Evolutionary conservation across 2,888 invertebrate species (phyloP).

Genomic region (Acrobasis repandana): DNA sequence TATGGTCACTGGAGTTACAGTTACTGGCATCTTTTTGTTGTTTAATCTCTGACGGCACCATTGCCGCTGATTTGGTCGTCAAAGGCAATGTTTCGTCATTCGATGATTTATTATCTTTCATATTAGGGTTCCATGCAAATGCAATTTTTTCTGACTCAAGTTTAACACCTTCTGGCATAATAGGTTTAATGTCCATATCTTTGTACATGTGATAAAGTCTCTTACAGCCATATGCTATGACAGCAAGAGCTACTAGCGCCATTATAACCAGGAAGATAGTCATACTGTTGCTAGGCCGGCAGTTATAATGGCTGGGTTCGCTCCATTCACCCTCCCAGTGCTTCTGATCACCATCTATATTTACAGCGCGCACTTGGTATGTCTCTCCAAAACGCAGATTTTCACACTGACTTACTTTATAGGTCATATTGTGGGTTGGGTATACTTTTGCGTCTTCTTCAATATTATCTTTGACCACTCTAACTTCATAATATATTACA

Average conservation of each 20-base stretch:
- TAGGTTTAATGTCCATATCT: slow-evolving; percentile 86
- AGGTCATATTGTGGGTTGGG: slow-evolving; percentile 54
- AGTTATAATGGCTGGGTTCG: slow-evolving; percentile 55
- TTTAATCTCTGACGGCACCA: slow-evolving; percentile 60
- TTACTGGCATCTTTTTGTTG: slow-evolving; percentile 63
- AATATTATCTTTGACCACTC: slow-evolving; percentile 58
- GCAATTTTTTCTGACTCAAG: slow-evolving; percentile 75
- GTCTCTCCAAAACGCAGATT: slow-evolving; percentile 57
- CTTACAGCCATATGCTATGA: slow-evolving; percentile 57
- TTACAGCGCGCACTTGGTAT: slow-evolving; percentile 71
- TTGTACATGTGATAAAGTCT: slow-evolving; percentile 84
- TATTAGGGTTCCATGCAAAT: slow-evolving; percentile 66
- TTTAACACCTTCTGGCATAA: slow-evolving; percentile 85
- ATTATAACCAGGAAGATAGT: slow-evolving; percentile 61
- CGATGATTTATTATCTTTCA: slow-evolving; percentile 72
- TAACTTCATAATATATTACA: slow-evolving; percentile 83
- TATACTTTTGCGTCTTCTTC: slow-evolving; percentile 41
- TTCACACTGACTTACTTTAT: slow-evolving; percentile 56
- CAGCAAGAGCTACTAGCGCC: slow-evolving; percentile 55
- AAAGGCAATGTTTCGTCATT: slow-evolving; percentile 74
- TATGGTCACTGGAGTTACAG: slow-evolving; percentile 71
- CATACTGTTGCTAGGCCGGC: slow-evolving; percentile 57
- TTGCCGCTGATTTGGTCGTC: slow-evolving; percentile 61
- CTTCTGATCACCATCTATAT: slow-evolving; percentile 30
- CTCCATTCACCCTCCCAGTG: slow-evolving; percentile 62